Conservation (phyloP, 1,140 invertebrate genomes). For the Carposina sasakii region DNA sequence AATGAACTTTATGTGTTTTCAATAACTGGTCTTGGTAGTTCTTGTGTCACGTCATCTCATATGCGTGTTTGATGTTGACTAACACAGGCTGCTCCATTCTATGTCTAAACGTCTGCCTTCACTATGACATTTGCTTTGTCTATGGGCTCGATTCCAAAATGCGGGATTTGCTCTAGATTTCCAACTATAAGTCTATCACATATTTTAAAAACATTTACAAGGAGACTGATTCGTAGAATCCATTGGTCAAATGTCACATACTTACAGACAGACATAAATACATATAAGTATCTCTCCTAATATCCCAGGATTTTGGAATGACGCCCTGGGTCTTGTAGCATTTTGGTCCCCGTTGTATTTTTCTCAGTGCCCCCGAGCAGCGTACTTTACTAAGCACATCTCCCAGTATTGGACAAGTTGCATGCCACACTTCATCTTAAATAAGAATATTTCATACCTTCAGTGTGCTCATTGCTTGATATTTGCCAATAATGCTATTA, state of each 20-base stretch:
- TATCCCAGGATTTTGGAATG: too few relatives aligned
- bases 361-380: constrained; percentile 45
- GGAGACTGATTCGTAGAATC: too few relatives aligned
- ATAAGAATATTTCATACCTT: too few relatives aligned
- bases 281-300: too few relatives aligned
- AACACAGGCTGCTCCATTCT: constrained; percentile 45
- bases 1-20: constrained; percentile 47
- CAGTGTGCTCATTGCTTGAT: too few relatives aligned
- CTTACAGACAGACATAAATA: too few relatives aligned
- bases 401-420: constrained; percentile 35
- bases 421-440: constrained; percentile 30
- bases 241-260: too few relatives aligned
- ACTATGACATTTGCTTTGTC: constrained; percentile 56
- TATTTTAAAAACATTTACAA: too few relatives aligned
- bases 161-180: too few relatives aligned
- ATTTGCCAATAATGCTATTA: too few relatives aligned
- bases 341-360: constrained; percentile 60
- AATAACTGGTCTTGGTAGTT: constrained; percentile 63
- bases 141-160: too few relatives aligned
- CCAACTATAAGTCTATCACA: too few relatives aligned
- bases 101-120: constrained; percentile 40
- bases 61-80: constrained; percentile 60
- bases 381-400: constrained; percentile 49
- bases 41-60: constrained; percentile 57
- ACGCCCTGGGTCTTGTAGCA: constrained; percentile 57